Base-by-base conservation (phyloP, 2,888 invertebrate species). In the Campopleginae sp. region DNA sequence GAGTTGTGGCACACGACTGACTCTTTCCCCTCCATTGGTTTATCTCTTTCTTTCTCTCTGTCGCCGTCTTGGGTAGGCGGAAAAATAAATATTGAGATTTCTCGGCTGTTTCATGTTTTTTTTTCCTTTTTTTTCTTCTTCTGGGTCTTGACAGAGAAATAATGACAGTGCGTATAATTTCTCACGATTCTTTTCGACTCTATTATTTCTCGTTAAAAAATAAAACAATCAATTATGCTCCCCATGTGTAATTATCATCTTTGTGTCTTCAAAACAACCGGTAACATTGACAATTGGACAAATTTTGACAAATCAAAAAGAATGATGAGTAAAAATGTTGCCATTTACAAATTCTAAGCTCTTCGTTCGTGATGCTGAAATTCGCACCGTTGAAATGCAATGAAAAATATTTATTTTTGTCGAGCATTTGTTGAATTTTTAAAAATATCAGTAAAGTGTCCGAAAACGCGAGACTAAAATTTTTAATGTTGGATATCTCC, bases 41-140 rank as follows among this genome's bases (percentile, higher is more conserved):
- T 38, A 66, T 76, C 63, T 78, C 85, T 71, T 66, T 78, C 78
- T 66, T 61, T 78, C 68, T n/a, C n/a, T 48, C 68, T 81, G 66
- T 75, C 33, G 51, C 66, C 78, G 68, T 46, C 83, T 80, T 83
- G 88, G 88, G 91, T 90, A 88, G 89, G 91, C 84, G 91, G 82
- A 76, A 86, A 88, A 90, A 91, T 91, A 90, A 91, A 91, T 91
- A 91, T 90, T 91, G 88, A 89, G 89, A 90, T 89, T 90, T 89
- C 90, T 90, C 85, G 76, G 75, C 27, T 31, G 70, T 76, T 71
- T 76, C 75, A 65, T 80, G 58, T 78, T 82, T 71, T 72, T 75
- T 74, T 44, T 58, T 17, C 42, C 27, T 42, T 23, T 2, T 44
- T 80, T 61, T 78, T 51, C 82, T 42, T 66, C 19, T 19, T 44